Evolutionary conservation across 2,797 vertebrate genomes (phyloP), one percentile per base, ranked within the genome.

Genomic region (Lutjanus campechanus): DNA sequence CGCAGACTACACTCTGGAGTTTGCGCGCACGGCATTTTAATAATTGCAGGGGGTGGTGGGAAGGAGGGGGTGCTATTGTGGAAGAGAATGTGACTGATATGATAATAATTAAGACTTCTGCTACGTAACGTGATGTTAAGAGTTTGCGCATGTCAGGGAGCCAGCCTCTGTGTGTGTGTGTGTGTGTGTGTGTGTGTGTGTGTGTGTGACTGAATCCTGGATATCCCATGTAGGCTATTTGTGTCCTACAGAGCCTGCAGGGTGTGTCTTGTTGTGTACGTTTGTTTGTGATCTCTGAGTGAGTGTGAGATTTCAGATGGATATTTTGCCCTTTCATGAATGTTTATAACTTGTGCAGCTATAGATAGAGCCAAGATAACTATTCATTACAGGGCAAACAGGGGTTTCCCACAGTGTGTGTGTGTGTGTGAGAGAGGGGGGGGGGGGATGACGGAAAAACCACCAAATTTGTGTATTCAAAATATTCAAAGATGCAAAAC

Each of bases 21-120:
- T 85, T 91, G 80, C 81, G 81, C 84, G 82, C 85, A 73, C 56
- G 58, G 84, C 85, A 88, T 91, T 86, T 91, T 61, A 89, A 88
- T 87, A 81, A 83, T 75, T 70, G 22, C n/a, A 43, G 29, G 20
- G 20, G n/a, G n/a, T 12, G 29, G 13, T 12, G 44, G 44, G 44
- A 46, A 13, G 47, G 22, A 17, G 58, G 49, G 41, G 44, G 50
- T 11, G n/a, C 84, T 69, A 66, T 59, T 72, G 58, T 70, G 59
- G 20, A 13, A n/a, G 25, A 44, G 40, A 71, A 62, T 51, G 47
- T 49, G 15, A 36, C 20, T 61, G 60, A 22, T 74, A 56, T 71
- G 56, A 76, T 67, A 59, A 80, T 78, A 67, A 81, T 83, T 62
- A 69, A 83, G 50, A 82, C 70, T 77, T 67, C 29, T 59, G 60